Evolutionary conservation across 2,888 invertebrate genomes (phyloP).

Genomic region (Eucera pruinosa): DNA sequence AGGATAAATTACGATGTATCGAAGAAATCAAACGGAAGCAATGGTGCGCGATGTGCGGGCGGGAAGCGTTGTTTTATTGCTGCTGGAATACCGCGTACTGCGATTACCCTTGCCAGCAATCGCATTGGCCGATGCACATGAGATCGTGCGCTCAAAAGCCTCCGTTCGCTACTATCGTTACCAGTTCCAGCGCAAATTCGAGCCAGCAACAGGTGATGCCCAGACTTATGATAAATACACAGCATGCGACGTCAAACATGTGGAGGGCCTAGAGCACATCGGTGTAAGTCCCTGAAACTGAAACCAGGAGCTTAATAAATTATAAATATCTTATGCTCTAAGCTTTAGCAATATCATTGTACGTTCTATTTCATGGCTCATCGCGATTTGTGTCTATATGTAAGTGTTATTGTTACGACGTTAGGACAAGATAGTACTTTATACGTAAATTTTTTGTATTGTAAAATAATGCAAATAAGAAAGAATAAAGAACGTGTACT

Average conservation of each 20-base stretch:
- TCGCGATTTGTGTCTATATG: conserved; percentile 18
- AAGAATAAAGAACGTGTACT: conserved; percentile 53
- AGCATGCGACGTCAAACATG: conserved; percentile 52
- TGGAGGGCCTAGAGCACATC: conserved; percentile 66
- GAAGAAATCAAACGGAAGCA: conserved; percentile 94
- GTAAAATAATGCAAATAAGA: conserved; percentile 41
- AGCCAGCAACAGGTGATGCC: conserved; percentile 75
- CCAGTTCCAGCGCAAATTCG: conserved; percentile 56
- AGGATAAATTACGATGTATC: conserved; percentile 89
- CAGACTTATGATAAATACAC: conserved; percentile 71
- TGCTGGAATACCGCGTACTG: conserved; percentile 99
- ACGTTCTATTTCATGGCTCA: conserved; percentile 37
- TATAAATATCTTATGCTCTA: conserved; percentile 34
- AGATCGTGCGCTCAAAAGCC: conserved; percentile 86
- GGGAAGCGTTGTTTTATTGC: conserved; percentile 96
- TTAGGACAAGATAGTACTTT: conserved; percentile 45
- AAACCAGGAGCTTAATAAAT: conserved; percentile 21
- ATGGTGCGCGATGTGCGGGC: conserved; percentile 95
- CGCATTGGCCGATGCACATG: conserved; percentile 93
- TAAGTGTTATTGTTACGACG: conserved; percentile 35
- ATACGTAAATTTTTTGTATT: conserved; percentile 45
- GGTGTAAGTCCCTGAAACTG: conserved; percentile 62
- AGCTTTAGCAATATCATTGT: conserved; percentile 38
- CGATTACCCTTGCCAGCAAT: conserved; percentile 93
- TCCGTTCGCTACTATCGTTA: conserved; percentile 58